phyloP scores from a whole-genome alignment of 2,113 vertebrate species.

The Cinclus mexicanus region DNA sequence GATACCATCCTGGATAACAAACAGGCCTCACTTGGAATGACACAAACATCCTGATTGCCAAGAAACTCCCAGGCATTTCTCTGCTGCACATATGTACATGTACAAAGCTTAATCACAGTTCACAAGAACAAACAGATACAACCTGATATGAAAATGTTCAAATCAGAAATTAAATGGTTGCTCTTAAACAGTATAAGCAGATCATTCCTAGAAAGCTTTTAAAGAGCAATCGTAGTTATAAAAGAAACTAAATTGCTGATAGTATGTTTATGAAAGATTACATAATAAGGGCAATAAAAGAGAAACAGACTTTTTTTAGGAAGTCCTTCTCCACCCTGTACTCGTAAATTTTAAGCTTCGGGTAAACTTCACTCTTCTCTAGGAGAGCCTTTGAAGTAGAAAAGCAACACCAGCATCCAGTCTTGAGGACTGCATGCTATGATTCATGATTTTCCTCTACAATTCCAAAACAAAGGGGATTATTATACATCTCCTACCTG shows the following conservation, averaged over 20 bases:
- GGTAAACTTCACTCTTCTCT: neutral
- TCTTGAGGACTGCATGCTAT: neutral
- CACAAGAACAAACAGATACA: neutral
- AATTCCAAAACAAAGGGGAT: neutral
- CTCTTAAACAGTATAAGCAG: neutral
- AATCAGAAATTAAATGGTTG: neutral
- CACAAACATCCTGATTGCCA: neutral
- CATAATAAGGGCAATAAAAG: neutral
- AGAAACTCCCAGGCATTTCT: neutral
- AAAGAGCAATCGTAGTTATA: neutral
- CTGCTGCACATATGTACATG: neutral
- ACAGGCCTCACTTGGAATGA: neutral
- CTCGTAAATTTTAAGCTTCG: neutral
- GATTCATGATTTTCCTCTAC: neutral
- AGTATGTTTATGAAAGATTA: neutral
- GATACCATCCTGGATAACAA: neutral
- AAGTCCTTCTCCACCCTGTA: neutral
- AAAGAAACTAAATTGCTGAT: neutral
- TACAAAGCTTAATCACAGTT: neutral
- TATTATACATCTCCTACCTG: constrained; percentile 77
- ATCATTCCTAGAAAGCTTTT: neutral
- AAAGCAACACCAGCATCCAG: neutral
- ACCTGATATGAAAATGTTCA: neutral
- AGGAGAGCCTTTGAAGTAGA: neutral
- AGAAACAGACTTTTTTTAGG: neutral